These are phyloP conservation scores for Lithodes maja DNA, from an alignment of 2,888 invertebrate genomes.

Conservation along the genomic window DNA sequence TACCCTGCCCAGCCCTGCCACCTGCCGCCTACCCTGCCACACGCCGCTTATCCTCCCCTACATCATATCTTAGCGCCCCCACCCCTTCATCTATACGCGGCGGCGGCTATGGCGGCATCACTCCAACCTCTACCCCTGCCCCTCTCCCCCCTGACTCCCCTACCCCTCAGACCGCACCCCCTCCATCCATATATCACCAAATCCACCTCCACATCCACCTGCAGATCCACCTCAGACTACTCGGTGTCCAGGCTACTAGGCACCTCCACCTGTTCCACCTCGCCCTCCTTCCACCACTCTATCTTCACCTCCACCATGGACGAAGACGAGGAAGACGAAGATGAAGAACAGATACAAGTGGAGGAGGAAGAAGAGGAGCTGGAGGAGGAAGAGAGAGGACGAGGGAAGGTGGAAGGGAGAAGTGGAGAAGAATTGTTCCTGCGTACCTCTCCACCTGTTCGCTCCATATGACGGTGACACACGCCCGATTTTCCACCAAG, in stretches of 20 bases:
- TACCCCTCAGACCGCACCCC: constrained; percentile 54
- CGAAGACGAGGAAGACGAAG: constrained; percentile 26
- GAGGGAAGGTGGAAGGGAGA: neutral
- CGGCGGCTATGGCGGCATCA: constrained; percentile 67
- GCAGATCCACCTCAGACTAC: constrained; percentile 47
- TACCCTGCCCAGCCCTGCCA: constrained; percentile 44
- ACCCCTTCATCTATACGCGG: constrained; percentile 60
- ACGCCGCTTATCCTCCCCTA: constrained; percentile 45
- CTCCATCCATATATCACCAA: constrained; percentile 8
- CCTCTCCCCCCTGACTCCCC: constrained; percentile 63
- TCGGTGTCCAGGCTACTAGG: constrained; percentile 51
- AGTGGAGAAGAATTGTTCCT: constrained; percentile 42
- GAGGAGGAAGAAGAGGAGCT: neutral
- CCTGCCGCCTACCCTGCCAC: constrained; percentile 49
- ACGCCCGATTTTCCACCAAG: constrained; percentile 19
- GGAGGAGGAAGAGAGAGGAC: neutral
- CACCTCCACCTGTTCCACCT: neutral
- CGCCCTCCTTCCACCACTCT: neutral
- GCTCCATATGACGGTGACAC: constrained; percentile 62
- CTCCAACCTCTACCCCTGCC: constrained; percentile 68
- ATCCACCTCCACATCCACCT: constrained; percentile 39
- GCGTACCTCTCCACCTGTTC: constrained; percentile 43
- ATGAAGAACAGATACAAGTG: constrained; percentile 32
- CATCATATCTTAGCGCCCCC: constrained; percentile 42
- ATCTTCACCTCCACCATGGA: neutral